Base-by-base conservation (phyloP, 30 jellyfish, hydroid and myxozoan genomes). In the Pseudorhiza aurosa region DNA sequence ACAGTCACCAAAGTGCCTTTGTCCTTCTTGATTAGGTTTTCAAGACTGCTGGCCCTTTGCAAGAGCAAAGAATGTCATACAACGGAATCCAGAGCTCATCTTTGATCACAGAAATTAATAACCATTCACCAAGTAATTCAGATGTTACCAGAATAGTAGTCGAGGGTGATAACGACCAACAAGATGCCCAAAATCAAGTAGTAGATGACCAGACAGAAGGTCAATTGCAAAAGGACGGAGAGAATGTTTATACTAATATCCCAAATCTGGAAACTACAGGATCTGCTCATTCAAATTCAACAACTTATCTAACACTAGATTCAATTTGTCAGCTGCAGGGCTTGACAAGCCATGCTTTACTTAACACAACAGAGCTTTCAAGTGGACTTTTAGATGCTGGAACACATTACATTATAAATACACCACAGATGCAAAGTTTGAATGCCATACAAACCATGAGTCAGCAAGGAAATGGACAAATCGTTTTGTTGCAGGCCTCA, bases 391-490 rank as follows among this genome's bases (percentile, higher is more conserved):
- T 64, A 6, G 84, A 67, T 31, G 24, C 82, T 28, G 91, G 84
- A 27, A 12, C 84, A 26, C 91, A 80, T 53, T 80, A 64, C 60
- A 56, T 80, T 43, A 57, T 80, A 39, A 70, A 51, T 40, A 53
- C 77, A 0, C 73, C 81, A 40, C 91, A 49, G 3, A 31, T 73
- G 22, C 75, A 56, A 21, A 53, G 62, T 14, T 9, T 73, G n/a
- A 73, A 73, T 36, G 67, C 73, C 12, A 22, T 63, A 17, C 90
- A 78, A 27, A 65, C 39, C 3, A 15, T 71, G 19, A 58, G 26
- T 26, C 95, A 84, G 81, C 85, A 22, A 14, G 74, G 83, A n/a
- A 35, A 58, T 33, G n/a, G 81, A 18, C 88, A 68, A 24, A 72
- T 84, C 1, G 85, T 72, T 8, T 55, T 68, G 17, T 18, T 71